Percentiles rank a stretch among this genome's conserved stretches.
Conservation (phyloP, 1,140 invertebrate species). For the Megalonaias nervosa region DNA sequence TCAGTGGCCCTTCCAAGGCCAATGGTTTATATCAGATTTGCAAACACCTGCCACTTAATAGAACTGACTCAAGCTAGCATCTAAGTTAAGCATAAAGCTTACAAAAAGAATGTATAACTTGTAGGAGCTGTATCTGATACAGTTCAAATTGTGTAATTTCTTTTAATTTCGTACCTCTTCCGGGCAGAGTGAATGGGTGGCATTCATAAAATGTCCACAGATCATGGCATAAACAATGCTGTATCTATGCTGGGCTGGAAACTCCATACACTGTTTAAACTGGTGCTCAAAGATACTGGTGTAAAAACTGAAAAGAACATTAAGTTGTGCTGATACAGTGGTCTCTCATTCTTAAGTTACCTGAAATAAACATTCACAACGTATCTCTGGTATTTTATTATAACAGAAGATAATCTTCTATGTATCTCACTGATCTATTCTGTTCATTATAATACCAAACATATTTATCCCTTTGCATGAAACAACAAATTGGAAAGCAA, state of each 20-base stretch:
- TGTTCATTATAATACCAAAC: not conserved
- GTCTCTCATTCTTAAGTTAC: no score
- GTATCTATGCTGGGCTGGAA: conserved; percentile 97
- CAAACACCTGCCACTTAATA: not conserved
- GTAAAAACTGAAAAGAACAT: conserved; percentile 82
- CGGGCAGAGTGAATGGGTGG: conserved; percentile 98
- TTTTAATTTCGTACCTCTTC: conserved; percentile 83
- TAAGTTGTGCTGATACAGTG: no score
- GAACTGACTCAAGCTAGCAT: not conserved
- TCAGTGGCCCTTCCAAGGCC: no score
- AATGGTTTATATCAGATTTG: no score
- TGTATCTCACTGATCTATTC: not conserved
- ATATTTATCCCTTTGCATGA: not conserved
- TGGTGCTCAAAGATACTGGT: conserved; percentile 98
- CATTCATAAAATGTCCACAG: conserved; percentile 97
- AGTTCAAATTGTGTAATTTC: no score
- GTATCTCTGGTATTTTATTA: not conserved
- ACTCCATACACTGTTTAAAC: conserved; percentile 98
- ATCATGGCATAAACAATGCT: conserved; percentile 98
- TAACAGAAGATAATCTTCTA: not conserved
- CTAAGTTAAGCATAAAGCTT: not conserved
- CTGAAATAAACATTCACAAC: no score
- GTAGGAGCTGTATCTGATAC: no score
- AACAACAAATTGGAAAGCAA: not conserved
- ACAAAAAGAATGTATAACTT: not conserved